Evolutionary conservation across 2,888 invertebrate species (phyloP).

Genomic region (Parelbella ahira): DNA sequence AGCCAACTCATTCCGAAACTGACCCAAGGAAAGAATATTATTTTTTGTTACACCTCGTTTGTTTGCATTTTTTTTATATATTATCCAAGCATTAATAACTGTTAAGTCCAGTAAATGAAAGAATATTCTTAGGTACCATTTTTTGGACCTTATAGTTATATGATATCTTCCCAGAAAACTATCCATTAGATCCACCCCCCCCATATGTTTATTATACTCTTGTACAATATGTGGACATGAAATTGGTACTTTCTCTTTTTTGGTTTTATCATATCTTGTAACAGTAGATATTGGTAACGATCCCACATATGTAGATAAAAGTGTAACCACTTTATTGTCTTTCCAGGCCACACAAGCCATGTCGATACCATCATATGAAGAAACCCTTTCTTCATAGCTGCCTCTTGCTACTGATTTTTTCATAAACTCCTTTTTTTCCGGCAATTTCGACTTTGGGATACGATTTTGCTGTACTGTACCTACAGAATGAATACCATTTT

Average conservation of each 20-base stretch:
- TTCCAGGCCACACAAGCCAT: slow-evolving; percentile 41
- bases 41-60: not conserved
- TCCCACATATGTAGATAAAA: slow-evolving; percentile 44
- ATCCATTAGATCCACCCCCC: slow-evolving; percentile 5
- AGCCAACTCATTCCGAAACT: too few relatives aligned
- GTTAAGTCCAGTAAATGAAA: slow-evolving; percentile 21
- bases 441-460: slow-evolving; percentile 37
- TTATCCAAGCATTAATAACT: slow-evolving; percentile 24
- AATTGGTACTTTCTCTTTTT: slow-evolving; percentile 26
- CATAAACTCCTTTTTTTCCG: slow-evolving; percentile 37
- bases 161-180: slow-evolving; percentile 18
- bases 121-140: slow-evolving; percentile 24
- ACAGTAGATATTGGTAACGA: slow-evolving; percentile 38
- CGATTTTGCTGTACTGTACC: slow-evolving; percentile 38
- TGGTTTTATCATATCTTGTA: slow-evolving; percentile 36
- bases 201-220: slow-evolving; percentile 4
- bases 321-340: slow-evolving; percentile 44
- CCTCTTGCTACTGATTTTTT: slow-evolving; percentile 39
- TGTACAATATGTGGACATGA: slow-evolving; percentile 3
- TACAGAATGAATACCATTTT: slow-evolving; percentile 35
- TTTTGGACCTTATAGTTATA: slow-evolving; percentile 20
- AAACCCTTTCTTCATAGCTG: slow-evolving; percentile 36
- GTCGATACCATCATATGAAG: slow-evolving; percentile 36
- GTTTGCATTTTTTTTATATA: slow-evolving; percentile 22
- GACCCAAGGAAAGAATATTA: not conserved